Conservation (phyloP, 1,140 invertebrate genomes). For the Telenomus remus region DNA sequence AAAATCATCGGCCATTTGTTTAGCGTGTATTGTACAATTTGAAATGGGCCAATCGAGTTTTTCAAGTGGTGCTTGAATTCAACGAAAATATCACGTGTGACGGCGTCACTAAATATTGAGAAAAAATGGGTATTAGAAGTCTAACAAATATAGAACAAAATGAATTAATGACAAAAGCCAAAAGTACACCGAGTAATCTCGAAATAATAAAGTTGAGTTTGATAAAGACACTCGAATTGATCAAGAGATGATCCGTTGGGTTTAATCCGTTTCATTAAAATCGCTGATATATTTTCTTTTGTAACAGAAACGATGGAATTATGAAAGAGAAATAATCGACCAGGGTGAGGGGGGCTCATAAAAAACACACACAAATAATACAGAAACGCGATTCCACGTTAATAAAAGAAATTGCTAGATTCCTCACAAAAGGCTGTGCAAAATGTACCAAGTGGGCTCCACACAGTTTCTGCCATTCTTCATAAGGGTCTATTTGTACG, state of each 20-base stretch:
- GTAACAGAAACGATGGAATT: too few species aligned
- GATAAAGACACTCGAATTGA: too few species aligned
- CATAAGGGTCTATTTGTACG: constrained; percentile 32
- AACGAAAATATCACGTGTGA: constrained; percentile 13
- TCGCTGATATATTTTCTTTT: too few species aligned
- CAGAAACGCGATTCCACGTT: constrained; percentile 25
- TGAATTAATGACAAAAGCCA: background rate
- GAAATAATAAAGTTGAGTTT: too few species aligned
- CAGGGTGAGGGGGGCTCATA: background rate
- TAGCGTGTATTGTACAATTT: background rate
- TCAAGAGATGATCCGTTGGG: too few species aligned
- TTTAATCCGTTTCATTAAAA: too few species aligned
- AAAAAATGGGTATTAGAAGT: constrained; percentile 1
- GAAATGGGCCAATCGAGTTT: constrained; percentile 10
- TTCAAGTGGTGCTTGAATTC: constrained; percentile 16
- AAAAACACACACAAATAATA: constrained; percentile 9
- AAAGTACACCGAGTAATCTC: too few species aligned
- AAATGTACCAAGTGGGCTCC: constrained; percentile 29
- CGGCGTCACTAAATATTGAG: constrained; percentile 6
- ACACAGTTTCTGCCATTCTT: constrained; percentile 16
- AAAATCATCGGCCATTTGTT: background rate
- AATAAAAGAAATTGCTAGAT: constrained; percentile 10
- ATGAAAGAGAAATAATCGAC: too few species aligned
- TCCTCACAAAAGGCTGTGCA: constrained; percentile 22
- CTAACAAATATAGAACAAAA: constrained; percentile 8